Conservation (phyloP, 2,797 vertebrate genomes). For the Choloepus didactylus region DNA sequence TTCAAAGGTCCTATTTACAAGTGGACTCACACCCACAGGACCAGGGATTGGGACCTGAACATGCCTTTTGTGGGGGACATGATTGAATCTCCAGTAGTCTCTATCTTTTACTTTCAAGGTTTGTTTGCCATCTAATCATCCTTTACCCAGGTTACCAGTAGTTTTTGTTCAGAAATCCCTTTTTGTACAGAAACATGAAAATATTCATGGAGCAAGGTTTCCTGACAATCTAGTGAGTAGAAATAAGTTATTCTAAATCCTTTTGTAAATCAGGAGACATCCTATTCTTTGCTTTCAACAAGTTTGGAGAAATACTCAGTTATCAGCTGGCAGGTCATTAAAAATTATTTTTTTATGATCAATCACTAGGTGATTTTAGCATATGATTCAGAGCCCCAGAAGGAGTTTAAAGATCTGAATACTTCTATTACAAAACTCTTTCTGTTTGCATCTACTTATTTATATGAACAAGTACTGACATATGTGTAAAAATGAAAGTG, state of each 20-base stretch:
- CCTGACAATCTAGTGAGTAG: neutral
- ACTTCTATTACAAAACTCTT: neutral
- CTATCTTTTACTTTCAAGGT: neutral
- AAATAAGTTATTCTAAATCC: neutral
- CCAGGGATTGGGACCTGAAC: no score
- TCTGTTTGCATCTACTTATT: neutral
- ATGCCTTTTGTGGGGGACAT: no score
- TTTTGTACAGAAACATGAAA: neutral
- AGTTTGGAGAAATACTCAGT: neutral
- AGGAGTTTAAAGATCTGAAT: neutral
- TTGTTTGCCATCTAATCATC: neutral
- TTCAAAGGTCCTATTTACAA: no score
- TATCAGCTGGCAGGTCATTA: neutral
- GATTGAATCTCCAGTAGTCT: neutral
- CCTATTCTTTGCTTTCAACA: constrained; percentile 12
- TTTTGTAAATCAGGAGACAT: neutral
- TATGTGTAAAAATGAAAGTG: constrained; percentile 42
- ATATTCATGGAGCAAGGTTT: neutral
- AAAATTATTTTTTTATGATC: neutral
- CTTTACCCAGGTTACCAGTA: neutral
- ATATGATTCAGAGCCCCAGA: neutral
- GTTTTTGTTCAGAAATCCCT: neutral
- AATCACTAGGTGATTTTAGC: neutral
- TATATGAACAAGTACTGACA: neutral
- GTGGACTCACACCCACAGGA: no score